These are phyloP conservation scores for Conus canariensis DNA, from an alignment of 2,888 invertebrate species.

Conservation along the genomic window DNA sequence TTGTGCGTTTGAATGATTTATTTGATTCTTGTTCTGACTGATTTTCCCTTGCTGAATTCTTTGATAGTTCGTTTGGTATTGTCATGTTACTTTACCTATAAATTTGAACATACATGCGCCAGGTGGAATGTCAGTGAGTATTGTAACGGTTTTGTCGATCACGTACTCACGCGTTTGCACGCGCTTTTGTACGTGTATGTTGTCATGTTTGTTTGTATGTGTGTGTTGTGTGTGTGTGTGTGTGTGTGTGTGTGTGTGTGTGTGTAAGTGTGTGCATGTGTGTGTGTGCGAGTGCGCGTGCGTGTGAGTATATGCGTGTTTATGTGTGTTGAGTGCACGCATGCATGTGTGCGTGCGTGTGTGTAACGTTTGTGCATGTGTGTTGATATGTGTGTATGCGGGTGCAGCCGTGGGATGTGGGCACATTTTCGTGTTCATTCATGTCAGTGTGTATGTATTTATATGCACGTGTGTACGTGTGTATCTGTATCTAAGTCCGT, in stretches of 20 bases:
- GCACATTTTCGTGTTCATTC: neutral
- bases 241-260: slow-evolving; percentile 9
- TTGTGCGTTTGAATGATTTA: slow-evolving; percentile 78
- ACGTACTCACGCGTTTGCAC: neutral
- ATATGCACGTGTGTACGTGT: neutral
- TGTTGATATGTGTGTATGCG: too few species aligned
- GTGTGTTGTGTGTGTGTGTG: slow-evolving; percentile 1
- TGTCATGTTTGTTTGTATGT: neutral
- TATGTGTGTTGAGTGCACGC: neutral
- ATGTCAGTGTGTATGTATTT: neutral
- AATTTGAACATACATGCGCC: too few species aligned
- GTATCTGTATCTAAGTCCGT: too few species aligned
- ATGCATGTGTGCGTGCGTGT: neutral
- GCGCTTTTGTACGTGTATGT: neutral
- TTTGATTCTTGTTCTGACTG: too few species aligned
- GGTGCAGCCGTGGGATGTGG: neutral
- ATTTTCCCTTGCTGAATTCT: neutral
- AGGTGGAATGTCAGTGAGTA: too few species aligned
- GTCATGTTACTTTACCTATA: too few species aligned
- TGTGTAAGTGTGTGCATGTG: neutral
- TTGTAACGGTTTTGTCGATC: too few species aligned
- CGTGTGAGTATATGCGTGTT: neutral
- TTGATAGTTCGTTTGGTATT: too few species aligned
- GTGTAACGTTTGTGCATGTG: neutral
- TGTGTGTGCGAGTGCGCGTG: neutral